Evolutionary conservation across 2,113 vertebrate genomes (phyloP).

Genomic region (Picathartes gymnocephalus): DNA sequence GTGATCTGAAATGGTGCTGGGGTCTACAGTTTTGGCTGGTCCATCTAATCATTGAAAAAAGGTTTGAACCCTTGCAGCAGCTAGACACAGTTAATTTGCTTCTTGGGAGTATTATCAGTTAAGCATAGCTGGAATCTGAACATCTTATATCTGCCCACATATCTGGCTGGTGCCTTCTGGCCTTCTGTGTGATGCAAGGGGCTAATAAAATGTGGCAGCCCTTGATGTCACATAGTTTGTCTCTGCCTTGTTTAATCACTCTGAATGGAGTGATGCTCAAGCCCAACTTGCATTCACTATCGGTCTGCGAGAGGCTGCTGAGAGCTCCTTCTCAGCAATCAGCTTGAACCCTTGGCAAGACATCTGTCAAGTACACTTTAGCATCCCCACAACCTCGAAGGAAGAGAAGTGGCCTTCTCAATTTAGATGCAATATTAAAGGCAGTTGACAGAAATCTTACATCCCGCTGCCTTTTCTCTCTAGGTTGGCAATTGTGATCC

Average conservation of each 20-base stretch:
- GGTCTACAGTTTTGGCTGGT: neutral
- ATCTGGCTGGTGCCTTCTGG: constrained; percentile 24
- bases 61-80: neutral
- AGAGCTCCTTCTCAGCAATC: constrained; percentile 38
- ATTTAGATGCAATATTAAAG: constrained; percentile 18
- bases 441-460: constrained; percentile 19
- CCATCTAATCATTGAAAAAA: neutral
- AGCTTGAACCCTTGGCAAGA: constrained; percentile 34
- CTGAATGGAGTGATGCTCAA: constrained; percentile 28
- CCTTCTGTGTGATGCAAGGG: neutral
- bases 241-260: constrained; percentile 58
- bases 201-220: constrained; percentile 46
- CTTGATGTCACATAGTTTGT: constrained; percentile 50
- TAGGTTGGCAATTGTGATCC: neutral
- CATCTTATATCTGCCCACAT: neutral
- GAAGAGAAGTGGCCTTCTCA: constrained; percentile 29
- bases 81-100: neutral
- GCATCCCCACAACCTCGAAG: neutral
- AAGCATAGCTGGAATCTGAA: neutral
- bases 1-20: neutral
- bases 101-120: neutral
- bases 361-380: constrained; percentile 42
- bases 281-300: constrained; percentile 1
- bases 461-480: neutral
- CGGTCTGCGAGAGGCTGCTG: neutral